Conservation (phyloP, 2,797 vertebrate species). For the Tolypeutes matacus region DNA sequence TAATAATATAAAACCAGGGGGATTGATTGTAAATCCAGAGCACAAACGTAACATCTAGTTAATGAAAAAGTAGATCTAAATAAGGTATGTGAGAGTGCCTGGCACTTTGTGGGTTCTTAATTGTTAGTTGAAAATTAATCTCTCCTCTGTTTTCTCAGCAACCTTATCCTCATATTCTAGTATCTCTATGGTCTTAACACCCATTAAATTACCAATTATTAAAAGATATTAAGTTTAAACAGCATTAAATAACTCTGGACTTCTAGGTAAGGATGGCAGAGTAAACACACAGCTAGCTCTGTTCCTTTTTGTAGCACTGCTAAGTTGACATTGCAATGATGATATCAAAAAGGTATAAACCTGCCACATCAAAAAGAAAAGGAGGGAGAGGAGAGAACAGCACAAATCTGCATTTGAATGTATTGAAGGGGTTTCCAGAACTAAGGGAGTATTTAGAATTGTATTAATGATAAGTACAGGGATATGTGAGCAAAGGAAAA, state of each 20-base stretch:
- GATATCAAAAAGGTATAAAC: no score
- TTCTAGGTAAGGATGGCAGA: no score
- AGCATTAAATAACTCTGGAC: no score
- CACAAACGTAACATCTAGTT: not conserved
- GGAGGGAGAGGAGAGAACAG: no score
- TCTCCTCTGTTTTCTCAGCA: not conserved
- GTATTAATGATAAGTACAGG: not conserved
- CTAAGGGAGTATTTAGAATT: not conserved
- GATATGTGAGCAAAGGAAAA: slow-evolving; percentile 1
- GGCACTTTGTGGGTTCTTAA: not conserved
- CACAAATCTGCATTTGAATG: not conserved
- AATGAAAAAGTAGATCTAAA: not conserved
- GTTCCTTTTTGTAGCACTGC: no score
- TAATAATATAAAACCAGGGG: not conserved
- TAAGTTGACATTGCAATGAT: no score
- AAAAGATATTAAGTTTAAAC: no score
- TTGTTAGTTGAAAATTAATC: not conserved
- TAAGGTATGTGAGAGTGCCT: not conserved
- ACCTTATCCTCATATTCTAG: not conserved
- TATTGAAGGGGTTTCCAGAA: not conserved
- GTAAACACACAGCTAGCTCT: no score
- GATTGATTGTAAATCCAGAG: rapidly evolving
- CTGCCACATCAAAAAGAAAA: no score
- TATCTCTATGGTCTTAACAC: no score
- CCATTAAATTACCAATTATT: no score